Conservation (phyloP, 2,888 invertebrate genomes). For the Drosophila cognata region DNA sequence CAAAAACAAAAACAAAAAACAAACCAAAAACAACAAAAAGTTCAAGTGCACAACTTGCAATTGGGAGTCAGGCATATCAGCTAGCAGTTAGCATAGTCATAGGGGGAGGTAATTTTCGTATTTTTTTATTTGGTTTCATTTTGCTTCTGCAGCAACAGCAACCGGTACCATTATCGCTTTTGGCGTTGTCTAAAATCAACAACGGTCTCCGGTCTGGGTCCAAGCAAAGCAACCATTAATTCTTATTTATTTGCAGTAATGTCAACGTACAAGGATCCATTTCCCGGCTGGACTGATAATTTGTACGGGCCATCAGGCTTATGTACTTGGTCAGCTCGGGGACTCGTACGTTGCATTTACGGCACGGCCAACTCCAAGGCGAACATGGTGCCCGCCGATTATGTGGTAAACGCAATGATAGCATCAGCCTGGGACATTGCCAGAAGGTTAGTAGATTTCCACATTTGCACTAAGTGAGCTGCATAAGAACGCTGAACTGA, state of each 20-base stretch:
- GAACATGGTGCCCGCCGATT: slow-evolving; percentile 85
- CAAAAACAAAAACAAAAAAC: slow-evolving; percentile 13
- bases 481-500: slow-evolving; percentile 3
- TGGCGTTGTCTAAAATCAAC: slow-evolving; percentile 70
- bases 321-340: slow-evolving; percentile 84
- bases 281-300: slow-evolving; percentile 85
- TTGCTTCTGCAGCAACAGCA: slow-evolving; percentile 11
- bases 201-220: slow-evolving; percentile 31
- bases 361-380: slow-evolving; percentile 83
- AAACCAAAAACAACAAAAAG: slow-evolving; percentile 40
- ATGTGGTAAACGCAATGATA: slow-evolving; percentile 85
- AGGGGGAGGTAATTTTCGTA: neutral
- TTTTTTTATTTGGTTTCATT: neutral
- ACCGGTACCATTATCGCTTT: slow-evolving; percentile 69
- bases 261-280: slow-evolving; percentile 85
- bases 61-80: slow-evolving; percentile 76
- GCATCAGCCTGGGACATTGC: slow-evolving; percentile 85
- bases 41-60: slow-evolving; percentile 76
- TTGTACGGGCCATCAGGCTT: slow-evolving; percentile 85
- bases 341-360: slow-evolving; percentile 84
- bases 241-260: slow-evolving; percentile 84
- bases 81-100: slow-evolving; percentile 41
- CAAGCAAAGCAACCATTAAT: slow-evolving; percentile 77
- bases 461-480: neutral
- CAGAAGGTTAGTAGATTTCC: slow-evolving; percentile 77